These are phyloP conservation scores for Parnassius smintheus DNA, from an alignment of 2,888 invertebrate genomes.

Conservation along the genomic window DNA sequence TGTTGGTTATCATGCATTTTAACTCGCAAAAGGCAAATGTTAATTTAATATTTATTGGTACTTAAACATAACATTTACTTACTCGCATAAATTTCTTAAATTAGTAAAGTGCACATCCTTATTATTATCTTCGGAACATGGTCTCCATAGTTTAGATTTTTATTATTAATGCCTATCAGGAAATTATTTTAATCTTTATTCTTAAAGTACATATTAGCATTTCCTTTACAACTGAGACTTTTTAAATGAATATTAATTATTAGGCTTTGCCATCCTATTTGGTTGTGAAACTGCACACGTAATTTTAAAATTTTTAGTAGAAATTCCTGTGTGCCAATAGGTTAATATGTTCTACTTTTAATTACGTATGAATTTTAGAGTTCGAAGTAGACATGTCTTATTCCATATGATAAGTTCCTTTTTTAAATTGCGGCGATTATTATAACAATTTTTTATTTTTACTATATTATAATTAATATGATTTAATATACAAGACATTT, in stretches of 20 bases:
- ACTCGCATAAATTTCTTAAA: constrained; percentile 10
- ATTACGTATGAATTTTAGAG: too few relatives aligned
- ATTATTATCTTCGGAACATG: neutral
- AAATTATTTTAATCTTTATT: neutral
- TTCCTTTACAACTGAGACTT: neutral
- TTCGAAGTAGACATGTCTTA: too few relatives aligned
- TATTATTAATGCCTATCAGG: neutral
- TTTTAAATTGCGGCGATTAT: too few relatives aligned
- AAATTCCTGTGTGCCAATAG: constrained; percentile 1
- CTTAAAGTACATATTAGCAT: neutral
- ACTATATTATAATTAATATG: too few relatives aligned
- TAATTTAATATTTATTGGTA: constrained; percentile 3
- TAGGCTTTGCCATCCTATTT: constrained; percentile 16
- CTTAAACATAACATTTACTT: neutral
- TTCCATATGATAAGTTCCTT: too few relatives aligned
- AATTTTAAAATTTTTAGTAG: neutral
- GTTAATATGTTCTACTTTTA: neutral
- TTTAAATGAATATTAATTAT: neutral
- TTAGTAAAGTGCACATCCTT: constrained; percentile 13
- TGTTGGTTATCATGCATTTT: too few relatives aligned
- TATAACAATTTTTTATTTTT: too few relatives aligned
- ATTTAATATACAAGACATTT: too few relatives aligned
- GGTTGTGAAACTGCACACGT: constrained; percentile 13
- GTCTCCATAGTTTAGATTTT: too few relatives aligned
- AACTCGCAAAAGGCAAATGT: neutral